Conservation (phyloP, 2,113 vertebrate species). For the Brachirus orientalis region DNA sequence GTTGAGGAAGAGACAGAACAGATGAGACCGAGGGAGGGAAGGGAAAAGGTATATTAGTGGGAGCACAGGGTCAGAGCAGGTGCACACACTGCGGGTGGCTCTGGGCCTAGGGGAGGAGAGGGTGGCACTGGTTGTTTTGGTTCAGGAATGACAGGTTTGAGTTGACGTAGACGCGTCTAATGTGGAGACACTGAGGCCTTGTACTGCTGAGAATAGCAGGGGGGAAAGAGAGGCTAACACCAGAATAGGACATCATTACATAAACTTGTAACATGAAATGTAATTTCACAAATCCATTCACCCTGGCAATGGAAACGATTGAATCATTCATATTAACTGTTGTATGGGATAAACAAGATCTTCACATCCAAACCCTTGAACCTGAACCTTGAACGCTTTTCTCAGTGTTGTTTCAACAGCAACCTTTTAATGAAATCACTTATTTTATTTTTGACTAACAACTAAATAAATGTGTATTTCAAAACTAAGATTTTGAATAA, state of each 20-base stretch:
- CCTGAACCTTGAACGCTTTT: too few relatives aligned
- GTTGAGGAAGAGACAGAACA: slow-evolving; percentile 68
- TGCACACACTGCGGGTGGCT: slow-evolving; percentile 76
- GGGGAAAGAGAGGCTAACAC: slow-evolving; percentile 39
- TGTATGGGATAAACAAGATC: not conserved
- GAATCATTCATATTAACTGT: not conserved
- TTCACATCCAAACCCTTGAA: too few relatives aligned
- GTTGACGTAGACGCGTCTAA: slow-evolving; percentile 57
- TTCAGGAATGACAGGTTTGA: slow-evolving; percentile 51
- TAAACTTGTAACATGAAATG: slow-evolving; percentile 19
- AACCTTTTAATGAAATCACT: not conserved
- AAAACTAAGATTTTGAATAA: too few relatives aligned
- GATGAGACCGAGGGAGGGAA: slow-evolving; percentile 75
- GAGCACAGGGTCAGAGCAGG: slow-evolving; percentile 79
- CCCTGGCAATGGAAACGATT: too few relatives aligned
- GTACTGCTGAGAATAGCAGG: slow-evolving; percentile 34
- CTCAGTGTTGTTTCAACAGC: too few relatives aligned
- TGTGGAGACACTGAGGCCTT: slow-evolving; percentile 52
- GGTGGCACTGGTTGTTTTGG: slow-evolving; percentile 48
- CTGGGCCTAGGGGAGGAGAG: slow-evolving; percentile 48
- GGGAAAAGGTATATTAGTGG: slow-evolving; percentile 80
- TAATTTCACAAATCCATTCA: slow-evolving; percentile 13
- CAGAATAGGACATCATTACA: slow-evolving; percentile 28
- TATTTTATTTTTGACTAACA: too few relatives aligned
- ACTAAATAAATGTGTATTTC: too few relatives aligned